A percentile compares a stretch with the other conserved stretches of the same genome.
phyloP scores from a whole-genome alignment of 2,797 vertebrate species.

The Galago senegalensis region DNA sequence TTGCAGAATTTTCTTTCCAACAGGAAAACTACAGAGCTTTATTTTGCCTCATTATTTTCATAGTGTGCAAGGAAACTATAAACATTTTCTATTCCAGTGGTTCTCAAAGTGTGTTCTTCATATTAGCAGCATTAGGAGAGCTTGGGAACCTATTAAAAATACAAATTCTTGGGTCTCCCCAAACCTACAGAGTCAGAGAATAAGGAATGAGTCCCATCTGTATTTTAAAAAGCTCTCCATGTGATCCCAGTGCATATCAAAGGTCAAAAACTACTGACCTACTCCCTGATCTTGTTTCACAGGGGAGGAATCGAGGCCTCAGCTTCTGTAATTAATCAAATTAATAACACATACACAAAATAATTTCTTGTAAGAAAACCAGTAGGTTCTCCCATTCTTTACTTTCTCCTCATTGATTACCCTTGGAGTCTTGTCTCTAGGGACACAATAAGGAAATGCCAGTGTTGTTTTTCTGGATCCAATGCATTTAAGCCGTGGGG shows the following conservation, averaged over 20 bases:
- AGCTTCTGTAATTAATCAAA: not conserved
- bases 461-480: not conserved
- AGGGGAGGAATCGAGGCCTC: not conserved
- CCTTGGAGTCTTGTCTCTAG: not conserved
- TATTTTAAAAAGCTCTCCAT: not conserved
- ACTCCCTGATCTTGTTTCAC: not conserved
- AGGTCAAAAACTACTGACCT: not conserved
- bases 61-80: slow-evolving; percentile 46
- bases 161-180: not conserved
- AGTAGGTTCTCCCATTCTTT: not conserved
- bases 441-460: not conserved
- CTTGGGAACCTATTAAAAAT: not conserved
- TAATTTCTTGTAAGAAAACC: not conserved
- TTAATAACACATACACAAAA: not conserved
- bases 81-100: not conserved
- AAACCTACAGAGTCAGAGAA: not conserved
- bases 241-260: not conserved
- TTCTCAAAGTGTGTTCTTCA: not conserved
- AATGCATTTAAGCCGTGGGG: not conserved
- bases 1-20: slow-evolving; percentile 70
- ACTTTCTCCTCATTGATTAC: not conserved
- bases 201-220: not conserved
- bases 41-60: slow-evolving; percentile 52
- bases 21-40: slow-evolving; percentile 56
- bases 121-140: not conserved